Conservation (phyloP, 2,888 invertebrate species). For the Sicus ferrugineus region DNA sequence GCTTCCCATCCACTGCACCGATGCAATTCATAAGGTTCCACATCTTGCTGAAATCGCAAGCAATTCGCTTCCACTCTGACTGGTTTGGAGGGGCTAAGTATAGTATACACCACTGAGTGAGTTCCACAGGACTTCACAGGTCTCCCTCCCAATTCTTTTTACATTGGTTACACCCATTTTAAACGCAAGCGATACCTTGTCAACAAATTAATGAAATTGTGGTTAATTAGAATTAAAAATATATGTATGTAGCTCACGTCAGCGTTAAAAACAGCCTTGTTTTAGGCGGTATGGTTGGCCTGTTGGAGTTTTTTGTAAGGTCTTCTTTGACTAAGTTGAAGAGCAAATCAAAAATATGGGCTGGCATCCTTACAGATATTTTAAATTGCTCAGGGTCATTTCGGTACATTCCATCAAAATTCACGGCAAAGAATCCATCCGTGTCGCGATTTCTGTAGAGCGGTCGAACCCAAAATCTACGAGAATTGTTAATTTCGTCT, state of each 20-base stretch:
- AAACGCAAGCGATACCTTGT: too few relatives aligned
- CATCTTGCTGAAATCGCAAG: conserved; percentile 9
- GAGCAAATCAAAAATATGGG: neutral
- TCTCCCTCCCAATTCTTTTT: too few relatives aligned
- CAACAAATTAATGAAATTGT: too few relatives aligned
- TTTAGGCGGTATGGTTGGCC: neutral
- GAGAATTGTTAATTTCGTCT: too few relatives aligned
- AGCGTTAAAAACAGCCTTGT: too few relatives aligned
- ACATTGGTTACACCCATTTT: too few relatives aligned
- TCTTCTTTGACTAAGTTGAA: too few relatives aligned
- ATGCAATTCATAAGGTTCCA: conserved; percentile 32
- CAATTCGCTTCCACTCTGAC: conserved; percentile 26
- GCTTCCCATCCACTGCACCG: conserved; percentile 26
- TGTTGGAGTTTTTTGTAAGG: neutral
- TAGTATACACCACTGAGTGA: neutral
- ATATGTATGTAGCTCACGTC: neutral
- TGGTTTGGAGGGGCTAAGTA: conserved; percentile 11
- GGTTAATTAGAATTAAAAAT: too few relatives aligned
- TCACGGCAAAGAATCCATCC: too few relatives aligned
- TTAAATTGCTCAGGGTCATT: neutral
- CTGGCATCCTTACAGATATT: neutral
- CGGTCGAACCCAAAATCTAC: too few relatives aligned
- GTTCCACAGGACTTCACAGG: neutral
- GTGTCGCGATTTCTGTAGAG: too few relatives aligned
- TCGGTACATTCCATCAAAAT: neutral